Base-by-base conservation (phyloP, 2,888 invertebrate genomes). In the Yponomeuta plumbellus region DNA sequence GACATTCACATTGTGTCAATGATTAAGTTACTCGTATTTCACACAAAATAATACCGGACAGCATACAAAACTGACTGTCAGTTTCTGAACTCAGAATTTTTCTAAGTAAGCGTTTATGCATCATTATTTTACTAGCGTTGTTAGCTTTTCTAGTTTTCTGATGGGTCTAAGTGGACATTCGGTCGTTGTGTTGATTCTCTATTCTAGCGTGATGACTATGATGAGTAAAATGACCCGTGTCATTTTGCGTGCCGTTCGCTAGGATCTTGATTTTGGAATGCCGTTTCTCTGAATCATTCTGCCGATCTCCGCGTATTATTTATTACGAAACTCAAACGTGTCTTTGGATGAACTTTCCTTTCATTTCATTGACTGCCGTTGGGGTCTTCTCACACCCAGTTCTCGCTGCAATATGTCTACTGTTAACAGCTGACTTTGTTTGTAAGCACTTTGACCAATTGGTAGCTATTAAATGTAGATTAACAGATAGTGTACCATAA, bases 201-300 rank as follows among this genome's bases (percentile, higher is more conserved):
- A 13, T 3, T 17, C 17, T 52, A 13, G 44, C 17, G 4, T 52
- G 44, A 17, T 52, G 44, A 52, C 17, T 52, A n/a, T n/a, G n/a
- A n/a, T n/a, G n/a, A n/a, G n/a, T n/a, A n/a, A n/a, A 52, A 52
- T 52, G 13, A 17, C 17, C 44, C 44, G 44, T 52, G 44, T 52
- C 44, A 52, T 52, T 52, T 52, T 17, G 44, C 44, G 44, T 13
- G 17, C 44, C 44, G 17, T 52, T 52, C 44, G 44, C 44, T 52
- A 52, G 44, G 44, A 52, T 52, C 44, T 52, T 52, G 44, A 52
- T 52, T 52, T 52, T 52, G 44, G 44, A 52, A 52, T 52, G 10
- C 13, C 17, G 13, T 52, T 52, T 52, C 44, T 13, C 1, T 52
- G 44, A 52, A 17, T 52, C 44, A 52, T 52, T 52, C 44, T 17